phyloP scores from a whole-genome alignment of 2,797 vertebrate species.

The Neosalanx taihuensis region DNA sequence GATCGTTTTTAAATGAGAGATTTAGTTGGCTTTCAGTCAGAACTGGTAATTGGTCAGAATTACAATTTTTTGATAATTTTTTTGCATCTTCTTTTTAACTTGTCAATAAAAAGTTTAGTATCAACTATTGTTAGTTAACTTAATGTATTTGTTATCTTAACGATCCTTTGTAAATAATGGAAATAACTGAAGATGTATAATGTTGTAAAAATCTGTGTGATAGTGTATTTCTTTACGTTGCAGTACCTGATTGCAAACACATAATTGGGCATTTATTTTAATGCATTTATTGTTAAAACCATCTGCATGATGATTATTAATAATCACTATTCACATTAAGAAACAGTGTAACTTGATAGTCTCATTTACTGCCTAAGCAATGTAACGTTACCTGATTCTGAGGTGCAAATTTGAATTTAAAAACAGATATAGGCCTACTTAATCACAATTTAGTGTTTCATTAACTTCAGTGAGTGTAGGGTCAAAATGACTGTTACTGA shows the following conservation, averaged over 20 bases:
- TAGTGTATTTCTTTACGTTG: conserved; percentile 38
- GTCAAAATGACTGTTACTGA: conserved; percentile 29
- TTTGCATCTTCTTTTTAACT: conserved; percentile 40
- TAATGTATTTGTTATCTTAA: conserved; percentile 23
- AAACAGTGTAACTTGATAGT: not conserved
- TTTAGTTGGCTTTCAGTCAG: not conserved
- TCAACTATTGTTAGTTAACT: conserved; percentile 1
- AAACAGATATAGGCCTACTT: conserved; percentile 12
- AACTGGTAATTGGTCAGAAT: conserved; percentile 6
- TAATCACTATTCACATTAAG: conserved; percentile 42
- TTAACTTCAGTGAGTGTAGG: conserved; percentile 20
- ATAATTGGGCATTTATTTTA: conserved; percentile 68
- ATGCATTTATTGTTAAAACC: conserved; percentile 41
- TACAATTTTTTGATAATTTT: conserved; percentile 28
- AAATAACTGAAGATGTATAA: conserved; percentile 39
- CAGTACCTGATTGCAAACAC: conserved; percentile 41
- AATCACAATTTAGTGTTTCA: conserved; percentile 26
- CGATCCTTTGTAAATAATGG: conserved; percentile 19
- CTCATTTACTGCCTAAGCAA: conserved; percentile 29
- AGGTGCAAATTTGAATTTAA: conserved; percentile 34
- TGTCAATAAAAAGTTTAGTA: conserved; percentile 8
- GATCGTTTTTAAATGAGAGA: conserved; percentile 3
- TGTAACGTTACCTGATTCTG: conserved; percentile 16
- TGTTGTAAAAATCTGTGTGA: conserved; percentile 33
- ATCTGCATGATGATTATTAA: conserved; percentile 62